Conservation (phyloP, 2,888 invertebrate species). For the Epinotia bilunana region DNA sequence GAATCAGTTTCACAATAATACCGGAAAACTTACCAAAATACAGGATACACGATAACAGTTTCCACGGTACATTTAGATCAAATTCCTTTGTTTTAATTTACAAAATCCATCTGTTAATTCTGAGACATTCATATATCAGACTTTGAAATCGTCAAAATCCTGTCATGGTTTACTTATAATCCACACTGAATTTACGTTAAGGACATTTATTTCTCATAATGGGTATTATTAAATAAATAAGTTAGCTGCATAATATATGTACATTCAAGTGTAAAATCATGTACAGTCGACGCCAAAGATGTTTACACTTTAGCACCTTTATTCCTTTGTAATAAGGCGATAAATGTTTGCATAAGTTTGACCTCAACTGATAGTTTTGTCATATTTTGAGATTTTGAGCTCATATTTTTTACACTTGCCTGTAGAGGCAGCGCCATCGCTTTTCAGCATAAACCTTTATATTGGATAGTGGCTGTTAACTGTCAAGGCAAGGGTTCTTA, state of each 20-base stretch:
- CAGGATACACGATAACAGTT: conserved; percentile 23
- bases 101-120: conserved; percentile 14
- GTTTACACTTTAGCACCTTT: too few relatives aligned
- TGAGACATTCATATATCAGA: conserved; percentile 33
- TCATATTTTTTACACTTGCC: background rate
- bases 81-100: conserved; percentile 29
- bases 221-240: conserved; percentile 30
- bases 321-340: too few relatives aligned
- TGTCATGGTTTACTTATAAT: conserved; percentile 27
- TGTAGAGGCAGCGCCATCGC: background rate
- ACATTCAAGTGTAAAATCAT: background rate
- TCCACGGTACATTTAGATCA: conserved; percentile 39
- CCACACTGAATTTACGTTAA: conserved; percentile 41
- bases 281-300: background rate
- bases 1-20: conserved; percentile 44
- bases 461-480: background rate
- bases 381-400: background rate
- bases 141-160: conserved; percentile 28
- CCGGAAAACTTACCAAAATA: conserved; percentile 38
- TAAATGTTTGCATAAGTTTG: too few relatives aligned
- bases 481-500: too few relatives aligned
- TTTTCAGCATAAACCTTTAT: background rate
- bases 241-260: conserved; percentile 35
- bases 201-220: conserved; percentile 21
- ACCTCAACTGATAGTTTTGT: background rate